Percentiles rank a stretch among this genome's conserved stretches.
Conservation (phyloP, 1,140 invertebrate species). For the Rhagoletis pomonella region DNA sequence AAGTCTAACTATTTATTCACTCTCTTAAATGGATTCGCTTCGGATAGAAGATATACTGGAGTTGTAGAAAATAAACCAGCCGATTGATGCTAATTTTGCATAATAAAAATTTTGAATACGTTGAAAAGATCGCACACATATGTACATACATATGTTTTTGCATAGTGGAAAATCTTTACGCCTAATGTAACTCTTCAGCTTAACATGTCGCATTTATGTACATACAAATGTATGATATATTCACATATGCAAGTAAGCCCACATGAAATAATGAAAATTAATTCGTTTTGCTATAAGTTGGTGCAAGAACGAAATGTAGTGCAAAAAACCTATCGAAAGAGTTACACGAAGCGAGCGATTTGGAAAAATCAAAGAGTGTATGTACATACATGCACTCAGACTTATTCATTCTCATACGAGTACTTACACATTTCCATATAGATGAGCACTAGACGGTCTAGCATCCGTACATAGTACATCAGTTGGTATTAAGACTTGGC, state of each 20-base stretch:
- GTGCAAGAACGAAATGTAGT: slow-evolving; percentile 4
- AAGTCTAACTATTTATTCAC: too few species aligned
- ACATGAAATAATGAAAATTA: too few species aligned
- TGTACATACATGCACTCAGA: not conserved
- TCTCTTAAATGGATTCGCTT: too few species aligned
- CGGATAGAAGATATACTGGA: too few species aligned
- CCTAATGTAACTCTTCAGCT: not conserved
- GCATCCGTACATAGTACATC: not conserved
- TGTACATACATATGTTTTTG: not conserved
- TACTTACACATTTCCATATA: not conserved
- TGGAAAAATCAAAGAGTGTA: not conserved
- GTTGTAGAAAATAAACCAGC: too few species aligned
- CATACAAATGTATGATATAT: not conserved
- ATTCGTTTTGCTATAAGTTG: not conserved
- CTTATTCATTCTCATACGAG: not conserved
- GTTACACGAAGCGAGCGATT: slow-evolving; percentile 3
- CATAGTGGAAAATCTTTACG: not conserved
- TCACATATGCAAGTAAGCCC: too few species aligned
- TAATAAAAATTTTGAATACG: not conserved
- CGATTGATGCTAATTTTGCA: not conserved
- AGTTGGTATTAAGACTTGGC: not conserved
- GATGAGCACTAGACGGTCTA: not conserved
- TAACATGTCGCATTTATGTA: not conserved
- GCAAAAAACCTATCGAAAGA: slow-evolving; percentile 17
- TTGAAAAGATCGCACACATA: not conserved